Percentiles rank a stretch among this genome's conserved stretches.
Evolutionary conservation across 2,888 invertebrate species (phyloP).

Genomic region (Agonopterix arenella): DNA sequence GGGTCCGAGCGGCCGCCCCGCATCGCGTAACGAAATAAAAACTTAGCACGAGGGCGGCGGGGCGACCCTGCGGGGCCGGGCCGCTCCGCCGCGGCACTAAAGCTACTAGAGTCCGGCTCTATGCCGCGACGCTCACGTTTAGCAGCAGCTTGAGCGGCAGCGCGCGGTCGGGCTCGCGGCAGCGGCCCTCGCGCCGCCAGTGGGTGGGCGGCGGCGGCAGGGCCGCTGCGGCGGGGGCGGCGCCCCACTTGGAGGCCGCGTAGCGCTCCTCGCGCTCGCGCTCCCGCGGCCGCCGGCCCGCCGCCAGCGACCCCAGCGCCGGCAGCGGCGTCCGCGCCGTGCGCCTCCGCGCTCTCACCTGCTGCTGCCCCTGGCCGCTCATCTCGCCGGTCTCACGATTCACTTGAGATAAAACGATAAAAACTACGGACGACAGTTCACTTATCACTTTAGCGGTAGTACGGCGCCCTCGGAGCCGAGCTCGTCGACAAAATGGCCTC

Average conservation of each 20-base stretch:
- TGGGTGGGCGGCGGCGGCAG: slow-evolving; percentile 88
- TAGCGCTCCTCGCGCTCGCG: slow-evolving; percentile 55
- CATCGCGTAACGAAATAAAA: slow-evolving; percentile 62
- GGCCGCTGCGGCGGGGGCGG: slow-evolving; percentile 86
- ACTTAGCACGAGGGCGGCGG: slow-evolving; percentile 61
- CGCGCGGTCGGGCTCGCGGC: slow-evolving; percentile 73
- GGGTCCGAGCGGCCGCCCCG: slow-evolving; percentile 51
- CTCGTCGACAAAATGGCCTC: slow-evolving; percentile 59
- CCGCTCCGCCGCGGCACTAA: slow-evolving; percentile 47
- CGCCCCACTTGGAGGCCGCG: slow-evolving; percentile 90
- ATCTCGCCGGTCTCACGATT: slow-evolving; percentile 22
- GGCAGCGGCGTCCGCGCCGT: neutral
- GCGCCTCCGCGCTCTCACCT: slow-evolving; percentile 34
- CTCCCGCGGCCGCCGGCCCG: slow-evolving; percentile 27
- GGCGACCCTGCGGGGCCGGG: slow-evolving; percentile 30
- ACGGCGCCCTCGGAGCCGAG: slow-evolving; percentile 41
- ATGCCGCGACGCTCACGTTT: slow-evolving; percentile 68
- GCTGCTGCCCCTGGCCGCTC: slow-evolving; percentile 44
- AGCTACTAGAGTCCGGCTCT: slow-evolving; percentile 39
- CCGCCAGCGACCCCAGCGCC: slow-evolving; percentile 18
- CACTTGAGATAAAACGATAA: slow-evolving; percentile 10
- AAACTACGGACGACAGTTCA: slow-evolving; percentile 28
- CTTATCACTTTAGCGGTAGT: slow-evolving; percentile 47
- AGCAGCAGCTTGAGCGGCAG: slow-evolving; percentile 80
- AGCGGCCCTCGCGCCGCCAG: slow-evolving; percentile 79